Conservation (phyloP, 1,140 invertebrate species). For the Polypedilum pembai region DNA sequence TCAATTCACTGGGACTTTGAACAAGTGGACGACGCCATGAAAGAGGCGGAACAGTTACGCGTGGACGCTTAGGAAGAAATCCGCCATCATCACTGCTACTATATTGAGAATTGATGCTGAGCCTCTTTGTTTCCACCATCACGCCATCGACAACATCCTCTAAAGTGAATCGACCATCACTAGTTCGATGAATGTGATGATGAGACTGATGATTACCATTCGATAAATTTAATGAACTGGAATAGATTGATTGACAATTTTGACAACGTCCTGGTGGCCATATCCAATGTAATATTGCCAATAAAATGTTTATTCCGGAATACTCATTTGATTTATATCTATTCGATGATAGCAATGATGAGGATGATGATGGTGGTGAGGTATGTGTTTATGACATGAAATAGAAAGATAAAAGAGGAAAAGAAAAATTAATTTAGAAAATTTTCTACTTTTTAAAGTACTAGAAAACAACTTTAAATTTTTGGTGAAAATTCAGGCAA, state of each 20-base stretch:
- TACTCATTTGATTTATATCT: constrained; percentile 89
- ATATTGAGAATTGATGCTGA: constrained; percentile 54
- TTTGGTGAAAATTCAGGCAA: too few relatives aligned
- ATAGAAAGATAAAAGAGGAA: constrained; percentile 32
- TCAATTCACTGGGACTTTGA: constrained; percentile 57
- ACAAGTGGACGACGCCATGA: constrained; percentile 60
- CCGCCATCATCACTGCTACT: constrained; percentile 77
- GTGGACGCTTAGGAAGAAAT: constrained; percentile 53
- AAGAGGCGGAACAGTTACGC: constrained; percentile 45
- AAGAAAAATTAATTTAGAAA: not conserved
- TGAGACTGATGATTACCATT: constrained; percentile 32
- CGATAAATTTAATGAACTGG: constrained; percentile 35
- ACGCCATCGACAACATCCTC: constrained; percentile 30
- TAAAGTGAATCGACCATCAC: constrained; percentile 65
- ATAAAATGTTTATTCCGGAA: constrained; percentile 77
- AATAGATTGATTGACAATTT: constrained; percentile 44
- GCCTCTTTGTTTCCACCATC: constrained; percentile 47
- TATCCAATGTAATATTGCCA: constrained; percentile 54
- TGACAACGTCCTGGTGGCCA: constrained; percentile 59
- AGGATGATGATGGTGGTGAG: too few relatives aligned
- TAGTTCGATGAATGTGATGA: constrained; percentile 57
- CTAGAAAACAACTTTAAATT: too few relatives aligned
- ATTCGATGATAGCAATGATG: constrained; percentile 33
- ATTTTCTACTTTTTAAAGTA: too few relatives aligned
- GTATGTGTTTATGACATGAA: constrained; percentile 35